Evolutionary conservation across 2,797 vertebrate species (phyloP).

Genomic region (Esox lucius): DNA sequence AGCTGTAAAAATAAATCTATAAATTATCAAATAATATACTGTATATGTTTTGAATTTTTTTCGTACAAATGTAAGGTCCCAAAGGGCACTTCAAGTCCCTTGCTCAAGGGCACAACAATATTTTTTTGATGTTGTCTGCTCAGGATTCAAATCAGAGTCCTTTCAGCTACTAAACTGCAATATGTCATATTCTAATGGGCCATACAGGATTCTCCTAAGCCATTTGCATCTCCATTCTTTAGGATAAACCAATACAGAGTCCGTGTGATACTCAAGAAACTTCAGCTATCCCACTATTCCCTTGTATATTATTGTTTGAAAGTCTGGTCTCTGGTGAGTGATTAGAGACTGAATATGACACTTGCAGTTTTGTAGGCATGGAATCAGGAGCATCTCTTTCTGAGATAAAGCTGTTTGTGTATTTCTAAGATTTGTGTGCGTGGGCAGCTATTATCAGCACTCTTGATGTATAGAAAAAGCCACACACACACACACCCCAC

Average conservation of each 20-base stretch:
- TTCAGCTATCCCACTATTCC: not conserved
- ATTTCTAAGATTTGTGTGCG: not conserved
- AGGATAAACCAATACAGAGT: not conserved
- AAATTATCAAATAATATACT: no score
- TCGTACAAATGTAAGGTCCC: no score
- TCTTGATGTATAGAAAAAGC: slow-evolving; percentile 63
- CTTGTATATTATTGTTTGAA: not conserved
- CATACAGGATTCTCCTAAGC: no score
- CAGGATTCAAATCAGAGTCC: not conserved
- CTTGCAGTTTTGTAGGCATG: slow-evolving; percentile 34
- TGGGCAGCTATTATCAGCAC: slow-evolving; percentile 45
- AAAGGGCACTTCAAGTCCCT: no score
- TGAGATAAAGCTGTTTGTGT: slow-evolving; percentile 52
- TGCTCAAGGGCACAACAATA: not conserved
- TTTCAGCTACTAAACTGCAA: no score
- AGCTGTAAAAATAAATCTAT: no score
- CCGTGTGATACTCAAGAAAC: not conserved
- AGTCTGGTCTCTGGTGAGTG: not conserved
- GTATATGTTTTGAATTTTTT: no score
- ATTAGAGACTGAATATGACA: slow-evolving; percentile 32
- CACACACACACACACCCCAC: no score
- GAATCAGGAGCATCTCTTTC: slow-evolving; percentile 49
- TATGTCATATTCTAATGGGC: no score
- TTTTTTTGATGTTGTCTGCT: not conserved
- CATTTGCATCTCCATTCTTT: no score